Base-by-base conservation (phyloP, 2,113 vertebrate species). In the Rhadina sibilatrix region DNA sequence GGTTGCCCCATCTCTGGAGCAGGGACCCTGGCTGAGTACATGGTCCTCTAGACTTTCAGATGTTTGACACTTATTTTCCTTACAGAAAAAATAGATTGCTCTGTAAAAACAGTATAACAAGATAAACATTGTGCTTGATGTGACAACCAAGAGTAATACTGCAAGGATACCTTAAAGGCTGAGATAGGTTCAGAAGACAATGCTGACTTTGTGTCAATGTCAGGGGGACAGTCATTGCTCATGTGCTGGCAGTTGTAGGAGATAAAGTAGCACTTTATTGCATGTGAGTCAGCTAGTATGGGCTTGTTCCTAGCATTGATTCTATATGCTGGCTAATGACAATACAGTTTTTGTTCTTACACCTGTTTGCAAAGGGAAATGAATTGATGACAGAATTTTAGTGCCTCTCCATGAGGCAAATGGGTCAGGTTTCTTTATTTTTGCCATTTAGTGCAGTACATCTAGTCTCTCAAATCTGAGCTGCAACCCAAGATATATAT, bases 11-110 rank as follows among this genome's bases (percentile, higher is more conserved):
- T 28, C n/a, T 19, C 52, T 49, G 56, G 49, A 47, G 42, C 37
- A 70, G 19, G 24, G 28, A 72, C 7, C 5, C 24, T 42, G 68
- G 78, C 54, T 31, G 11, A 31, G 9, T 10, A 9, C 21, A 10
- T 0, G 24, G 76, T 93, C 90, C 93, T 94, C 97, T 97, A 94
- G 72, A 96, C 96, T 96, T 94, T 96, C 53, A 77, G 74, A 74
- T 78, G 65, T 87, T 91, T 96, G 89, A 96, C 86, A 93, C 90
- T 50, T 72, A 96, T 96, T 97, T 98, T 93, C 94, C 96, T 94
- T 93, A 93, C 3, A 8, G 72, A 95, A 91, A 91, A 87, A 80
- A 44, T n/a, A 72, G 47, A 38, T 42, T 27, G 42, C 28, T 90
- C 59, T 94, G 57, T 84, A 54, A 47, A 83, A 93, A 74, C 53